Conservation (phyloP, 2,113 vertebrate species). For the Symphodus melops region DNA sequence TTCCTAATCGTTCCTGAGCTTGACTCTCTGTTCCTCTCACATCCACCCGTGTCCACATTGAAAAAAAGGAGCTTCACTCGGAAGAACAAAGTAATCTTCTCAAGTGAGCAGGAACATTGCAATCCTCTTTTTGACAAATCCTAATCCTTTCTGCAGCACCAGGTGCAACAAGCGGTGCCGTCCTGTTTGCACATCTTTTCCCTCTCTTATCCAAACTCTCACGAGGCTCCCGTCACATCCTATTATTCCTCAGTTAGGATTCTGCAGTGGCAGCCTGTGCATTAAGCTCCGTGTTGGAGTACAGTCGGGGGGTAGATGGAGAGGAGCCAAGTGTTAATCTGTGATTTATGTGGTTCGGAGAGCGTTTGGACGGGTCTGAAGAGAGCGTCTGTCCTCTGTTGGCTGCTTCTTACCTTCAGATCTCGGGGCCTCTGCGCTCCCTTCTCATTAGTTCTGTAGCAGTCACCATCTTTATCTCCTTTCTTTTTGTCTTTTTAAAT, state of each 20-base stretch:
- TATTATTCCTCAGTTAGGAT: constrained; percentile 49
- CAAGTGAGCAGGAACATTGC: constrained; percentile 30
- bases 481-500: constrained; percentile 21
- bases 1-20: not conserved
- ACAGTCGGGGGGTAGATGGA: constrained; percentile 52
- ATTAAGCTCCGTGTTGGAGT: constrained; percentile 14
- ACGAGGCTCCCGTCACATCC: constrained; percentile 10
- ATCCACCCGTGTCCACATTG: constrained; percentile 24
- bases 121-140: constrained; percentile 60
- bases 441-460: not conserved
- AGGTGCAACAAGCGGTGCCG: not conserved
- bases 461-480: constrained; percentile 11
- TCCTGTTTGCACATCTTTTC: constrained; percentile 22
- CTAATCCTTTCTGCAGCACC: constrained; percentile 52
- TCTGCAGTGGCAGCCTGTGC: constrained; percentile 19
- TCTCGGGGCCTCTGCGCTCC: constrained; percentile 6
- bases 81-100: constrained; percentile 47
- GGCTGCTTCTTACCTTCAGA: constrained; percentile 28
- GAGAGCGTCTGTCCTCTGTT: constrained; percentile 42
- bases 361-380: constrained; percentile 47
- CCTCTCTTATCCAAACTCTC: constrained; percentile 18
- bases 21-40: not conserved
- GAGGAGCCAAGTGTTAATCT: constrained; percentile 64
- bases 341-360: constrained; percentile 67
- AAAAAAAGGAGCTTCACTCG: constrained; percentile 9